A percentile compares a stretch with the other conserved stretches of the same genome.
Evolutionary conservation across 2,113 vertebrate species (phyloP).

Genomic region (Osmerus eperlanus): DNA sequence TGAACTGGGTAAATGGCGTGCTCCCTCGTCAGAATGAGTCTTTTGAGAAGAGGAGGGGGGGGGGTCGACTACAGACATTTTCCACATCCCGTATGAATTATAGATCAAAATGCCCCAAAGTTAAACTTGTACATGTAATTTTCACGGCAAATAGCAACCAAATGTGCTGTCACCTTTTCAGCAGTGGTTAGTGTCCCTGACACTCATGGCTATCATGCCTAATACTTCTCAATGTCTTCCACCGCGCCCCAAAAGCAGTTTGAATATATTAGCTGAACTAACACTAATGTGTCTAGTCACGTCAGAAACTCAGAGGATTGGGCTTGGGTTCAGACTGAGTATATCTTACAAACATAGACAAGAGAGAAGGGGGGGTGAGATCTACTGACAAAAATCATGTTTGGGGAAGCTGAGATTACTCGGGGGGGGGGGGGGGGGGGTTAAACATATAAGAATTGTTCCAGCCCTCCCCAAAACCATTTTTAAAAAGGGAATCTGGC

Average conservation of each 20-base stretch:
- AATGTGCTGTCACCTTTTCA: conserved; percentile 71
- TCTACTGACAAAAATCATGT: neutral
- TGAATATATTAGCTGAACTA: conserved; percentile 58
- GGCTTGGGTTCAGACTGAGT: conserved; percentile 34
- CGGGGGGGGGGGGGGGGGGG: neutral
- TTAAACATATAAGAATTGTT: too few species aligned
- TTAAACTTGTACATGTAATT: conserved; percentile 50
- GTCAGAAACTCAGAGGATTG: conserved; percentile 42
- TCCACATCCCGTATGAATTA: conserved; percentile 62
- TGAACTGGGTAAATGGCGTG: conserved; percentile 33
- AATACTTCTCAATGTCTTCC: conserved; percentile 61
- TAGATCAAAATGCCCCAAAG: conserved; percentile 59
- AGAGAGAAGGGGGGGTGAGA: conserved; percentile 17
- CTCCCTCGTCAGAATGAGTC: conserved; percentile 41
- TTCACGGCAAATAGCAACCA: conserved; percentile 62
- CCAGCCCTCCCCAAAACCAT: too few species aligned
- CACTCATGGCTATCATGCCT: conserved; percentile 63
- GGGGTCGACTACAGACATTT: conserved; percentile 39
- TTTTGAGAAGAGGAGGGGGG: conserved; percentile 31
- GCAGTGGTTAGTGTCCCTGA: conserved; percentile 65
- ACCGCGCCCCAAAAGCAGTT: conserved; percentile 47
- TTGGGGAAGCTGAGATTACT: neutral
- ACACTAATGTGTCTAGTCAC: conserved; percentile 71
- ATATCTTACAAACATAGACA: conserved; percentile 30
- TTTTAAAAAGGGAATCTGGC: too few species aligned